Evolutionary conservation across 2,797 vertebrate genomes (phyloP), one percentile per base, ranked within the genome.

Genomic region (Pempheris klunzingeri): DNA sequence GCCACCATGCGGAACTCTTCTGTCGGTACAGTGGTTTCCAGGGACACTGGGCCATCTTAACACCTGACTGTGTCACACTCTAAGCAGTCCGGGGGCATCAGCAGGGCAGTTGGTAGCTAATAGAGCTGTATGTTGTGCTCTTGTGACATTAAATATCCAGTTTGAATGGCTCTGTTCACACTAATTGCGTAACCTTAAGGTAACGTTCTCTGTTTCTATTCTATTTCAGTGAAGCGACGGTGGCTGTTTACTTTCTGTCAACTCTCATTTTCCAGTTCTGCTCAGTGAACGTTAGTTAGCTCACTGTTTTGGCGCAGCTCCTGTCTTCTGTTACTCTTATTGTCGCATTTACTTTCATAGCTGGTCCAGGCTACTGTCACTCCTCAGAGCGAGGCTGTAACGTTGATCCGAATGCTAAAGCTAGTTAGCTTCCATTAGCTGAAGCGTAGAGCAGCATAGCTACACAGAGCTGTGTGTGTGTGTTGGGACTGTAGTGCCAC

Each of bases 51-150:
- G 38, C 34, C 14, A 39, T 17, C 4, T 2, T 1, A n/a, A 47
- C 61, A 71, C 41, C 8, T 2, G 2, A 4, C 5, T 26, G 77
- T 86, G 83, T 83, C 20, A 67, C 84, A 76, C 5, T 7, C 0
- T 58, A 75, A 78, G 4, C 4, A 1, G 39, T 80, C 81, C 84
- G 81, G 50, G 7, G 2, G 67, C 4, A 38, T 24, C 18, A 24
- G 5, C 20, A 26, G 30, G 8, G 10, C 4, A 24, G 34, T 41
- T 47, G 44, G 7, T 30, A 10, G 49, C 46, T 34, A 22, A n/a
- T 15, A 32, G 7, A 11, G 20, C 17, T 36, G 5, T 11, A 18
- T 58, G 34, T 46, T 54, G 2, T 43, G 3, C 6, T 41, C 2
- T 32, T 32, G 12, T 20, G 8, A n/a, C 14, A 15, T 5, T 36